Evolutionary conservation across 23 tunicate genomes (phyloP).

Genomic region (Styela plicata): DNA sequence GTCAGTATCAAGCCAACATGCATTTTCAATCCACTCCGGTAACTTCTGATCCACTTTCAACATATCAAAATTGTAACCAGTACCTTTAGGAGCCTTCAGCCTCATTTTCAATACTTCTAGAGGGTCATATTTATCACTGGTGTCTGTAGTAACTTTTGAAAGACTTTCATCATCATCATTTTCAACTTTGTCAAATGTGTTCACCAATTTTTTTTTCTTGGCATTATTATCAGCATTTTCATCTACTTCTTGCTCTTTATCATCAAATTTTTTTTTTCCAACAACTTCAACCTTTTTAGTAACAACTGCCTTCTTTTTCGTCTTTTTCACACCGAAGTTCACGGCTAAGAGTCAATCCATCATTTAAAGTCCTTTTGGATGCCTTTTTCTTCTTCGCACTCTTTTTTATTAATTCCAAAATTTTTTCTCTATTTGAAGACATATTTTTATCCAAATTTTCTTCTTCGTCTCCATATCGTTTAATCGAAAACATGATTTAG

Average conservation of each 20-base stretch:
- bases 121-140: neutral
- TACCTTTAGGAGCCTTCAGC: neutral
- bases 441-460: neutral
- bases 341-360: neutral
- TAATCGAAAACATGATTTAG: neutral
- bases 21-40: constrained; percentile 10
- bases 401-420: neutral
- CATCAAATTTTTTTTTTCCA: too few species aligned
- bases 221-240: neutral
- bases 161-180: neutral
- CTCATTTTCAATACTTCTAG: neutral
- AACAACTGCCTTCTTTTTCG: too few species aligned
- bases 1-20: neutral
- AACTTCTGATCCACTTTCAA: neutral
- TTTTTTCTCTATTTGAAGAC: neutral
- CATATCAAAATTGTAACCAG: neutral
- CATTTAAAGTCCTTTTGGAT: neutral
- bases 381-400: neutral
- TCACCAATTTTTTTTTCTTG: neutral
- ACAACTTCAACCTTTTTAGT: neutral
- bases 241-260: too few species aligned
- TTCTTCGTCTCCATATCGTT: neutral
- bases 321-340: too few species aligned
- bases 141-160: neutral
- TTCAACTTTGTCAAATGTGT: too few species aligned